Evolutionary conservation across 2,888 invertebrate species (phyloP).

Genomic region (Catocala fraxini): DNA sequence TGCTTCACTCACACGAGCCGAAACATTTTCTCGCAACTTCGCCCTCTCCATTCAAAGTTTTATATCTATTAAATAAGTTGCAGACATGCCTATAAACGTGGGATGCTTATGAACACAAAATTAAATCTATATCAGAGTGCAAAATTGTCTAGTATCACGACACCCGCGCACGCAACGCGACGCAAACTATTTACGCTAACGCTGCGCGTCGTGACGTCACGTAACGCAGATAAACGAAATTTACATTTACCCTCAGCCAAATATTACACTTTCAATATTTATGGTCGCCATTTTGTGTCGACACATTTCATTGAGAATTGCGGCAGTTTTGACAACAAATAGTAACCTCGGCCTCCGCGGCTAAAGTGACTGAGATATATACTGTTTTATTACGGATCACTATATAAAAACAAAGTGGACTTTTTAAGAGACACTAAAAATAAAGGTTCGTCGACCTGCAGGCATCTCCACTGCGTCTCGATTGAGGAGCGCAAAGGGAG

Average conservation of each 20-base stretch:
- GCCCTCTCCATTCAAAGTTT: constrained; percentile 57
- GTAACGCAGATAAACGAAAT: constrained; percentile 35
- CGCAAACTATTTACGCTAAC: constrained; percentile 35
- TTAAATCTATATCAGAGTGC: constrained; percentile 39
- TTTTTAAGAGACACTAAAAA: constrained; percentile 37
- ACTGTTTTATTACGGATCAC: constrained; percentile 27
- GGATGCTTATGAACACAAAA: constrained; percentile 40
- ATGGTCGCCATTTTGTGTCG: constrained; percentile 29
- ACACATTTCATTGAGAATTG: constrained; percentile 43
- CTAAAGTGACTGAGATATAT: constrained; percentile 11
- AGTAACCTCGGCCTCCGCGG: constrained; percentile 32
- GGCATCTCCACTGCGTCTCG: constrained; percentile 26
- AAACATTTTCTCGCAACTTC: constrained; percentile 45
- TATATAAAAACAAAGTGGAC: constrained; percentile 21
- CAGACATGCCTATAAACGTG: constrained; percentile 27
- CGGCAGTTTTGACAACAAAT: constrained; percentile 27
- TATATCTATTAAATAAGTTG: constrained; percentile 61
- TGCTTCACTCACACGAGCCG: constrained; percentile 34
- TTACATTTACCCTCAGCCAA: constrained; percentile 30
- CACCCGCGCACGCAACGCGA: constrained; percentile 30
- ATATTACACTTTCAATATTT: constrained; percentile 43
- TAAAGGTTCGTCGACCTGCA: constrained; percentile 38
- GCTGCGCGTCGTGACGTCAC: constrained; percentile 43
- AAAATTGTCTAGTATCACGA: constrained; percentile 49
- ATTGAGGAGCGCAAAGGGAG: constrained; percentile 24